Evolutionary conservation across 2,797 vertebrate genomes (phyloP).

Genomic region (Taenioides sp.): DNA sequence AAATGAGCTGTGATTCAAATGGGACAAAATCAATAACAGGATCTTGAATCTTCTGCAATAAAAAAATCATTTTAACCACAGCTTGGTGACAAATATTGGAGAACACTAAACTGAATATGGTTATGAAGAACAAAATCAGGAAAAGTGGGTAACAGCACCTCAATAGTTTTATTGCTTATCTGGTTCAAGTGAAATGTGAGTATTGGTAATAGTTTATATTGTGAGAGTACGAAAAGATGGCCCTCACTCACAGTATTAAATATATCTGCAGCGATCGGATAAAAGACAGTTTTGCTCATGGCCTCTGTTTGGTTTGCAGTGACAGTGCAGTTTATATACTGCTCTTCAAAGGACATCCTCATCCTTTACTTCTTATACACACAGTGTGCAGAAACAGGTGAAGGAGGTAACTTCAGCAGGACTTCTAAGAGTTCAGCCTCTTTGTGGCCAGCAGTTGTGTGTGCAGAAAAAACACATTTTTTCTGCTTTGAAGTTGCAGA

Average conservation of each 20-base stretch:
- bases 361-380: constrained; percentile 1
- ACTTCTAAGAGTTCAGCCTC: constrained; percentile 26
- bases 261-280: constrained; percentile 16
- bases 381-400: constrained; percentile 8
- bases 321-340: neutral
- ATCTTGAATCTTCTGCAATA: neutral
- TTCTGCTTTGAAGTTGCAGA: constrained; percentile 44
- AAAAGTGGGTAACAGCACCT: neutral
- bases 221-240: neutral
- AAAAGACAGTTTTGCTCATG: constrained; percentile 16
- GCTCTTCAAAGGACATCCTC: constrained; percentile 12
- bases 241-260: constrained; percentile 22
- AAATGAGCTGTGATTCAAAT: constrained; percentile 2
- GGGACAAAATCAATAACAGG: neutral
- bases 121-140: neutral
- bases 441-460: constrained; percentile 37
- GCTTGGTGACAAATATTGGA: neutral
- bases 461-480: constrained; percentile 38
- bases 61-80: neutral
- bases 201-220: neutral
- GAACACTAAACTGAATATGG: neutral
- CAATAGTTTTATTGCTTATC: neutral
- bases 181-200: neutral
- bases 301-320: neutral
- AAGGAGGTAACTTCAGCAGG: constrained; percentile 31